A percentile compares a stretch with the other conserved stretches of the same genome.
These are phyloP conservation scores for Cephus pygmeus DNA, from an alignment of 2,888 invertebrate species.

Conservation along the genomic window DNA sequence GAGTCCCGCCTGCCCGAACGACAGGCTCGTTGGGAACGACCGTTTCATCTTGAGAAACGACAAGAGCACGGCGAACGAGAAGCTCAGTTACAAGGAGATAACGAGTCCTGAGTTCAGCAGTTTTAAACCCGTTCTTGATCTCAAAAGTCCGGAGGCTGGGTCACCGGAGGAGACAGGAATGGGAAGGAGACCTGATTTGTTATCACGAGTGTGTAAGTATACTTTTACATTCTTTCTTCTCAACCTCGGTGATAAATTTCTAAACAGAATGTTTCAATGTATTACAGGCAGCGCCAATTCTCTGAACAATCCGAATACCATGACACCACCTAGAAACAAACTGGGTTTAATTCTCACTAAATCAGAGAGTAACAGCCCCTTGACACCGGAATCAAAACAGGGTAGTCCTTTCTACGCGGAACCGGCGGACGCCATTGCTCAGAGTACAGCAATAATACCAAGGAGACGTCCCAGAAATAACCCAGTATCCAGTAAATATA, in stretches of 20 bases:
- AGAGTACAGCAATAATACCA: constrained; percentile 56
- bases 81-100: constrained; percentile 58
- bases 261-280: background rate
- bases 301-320: constrained; percentile 65
- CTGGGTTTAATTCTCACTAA: constrained; percentile 54
- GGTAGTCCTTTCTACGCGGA: constrained; percentile 91
- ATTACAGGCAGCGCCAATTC: constrained; percentile 70
- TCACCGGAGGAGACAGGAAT: constrained; percentile 53
- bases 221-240: background rate
- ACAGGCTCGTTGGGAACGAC: constrained; percentile 39
- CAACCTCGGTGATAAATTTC: background rate
- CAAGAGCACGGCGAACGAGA: constrained; percentile 49
- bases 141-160: constrained; percentile 44
- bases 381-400: constrained; percentile 70
- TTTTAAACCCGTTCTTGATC: constrained; percentile 58
- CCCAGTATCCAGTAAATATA: constrained; percentile 54
- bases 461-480: constrained; percentile 53
- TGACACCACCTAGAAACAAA: constrained; percentile 60
- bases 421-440: constrained; percentile 85
- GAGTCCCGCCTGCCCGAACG: constrained; percentile 38
- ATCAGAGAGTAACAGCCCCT: constrained; percentile 59
- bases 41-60: constrained; percentile 56
- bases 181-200: constrained; percentile 58
- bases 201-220: constrained; percentile 62
- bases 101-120: constrained; percentile 62